Percentiles rank a stretch among this genome's conserved stretches.
Evolutionary conservation across 2,888 invertebrate species (phyloP).

Genomic region (Julus scandinavius): DNA sequence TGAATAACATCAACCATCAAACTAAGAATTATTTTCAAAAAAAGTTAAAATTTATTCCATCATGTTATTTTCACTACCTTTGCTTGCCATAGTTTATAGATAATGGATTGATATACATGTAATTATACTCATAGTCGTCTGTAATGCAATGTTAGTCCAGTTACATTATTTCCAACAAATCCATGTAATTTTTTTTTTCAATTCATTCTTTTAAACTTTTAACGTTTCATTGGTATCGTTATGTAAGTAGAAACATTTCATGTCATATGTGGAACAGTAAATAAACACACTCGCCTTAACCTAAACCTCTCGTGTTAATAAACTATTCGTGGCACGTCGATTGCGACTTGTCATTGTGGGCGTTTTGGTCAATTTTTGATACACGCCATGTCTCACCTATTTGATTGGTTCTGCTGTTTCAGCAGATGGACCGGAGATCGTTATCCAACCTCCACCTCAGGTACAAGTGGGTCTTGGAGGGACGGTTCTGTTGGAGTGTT

Average conservation of each 20-base stretch:
- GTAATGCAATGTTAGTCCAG: too few relatives aligned
- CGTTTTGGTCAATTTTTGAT: not conserved
- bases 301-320: too few relatives aligned
- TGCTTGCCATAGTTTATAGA: not conserved
- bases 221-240: not conserved
- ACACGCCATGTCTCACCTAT: slow-evolving; percentile 38
- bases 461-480: slow-evolving; percentile 85
- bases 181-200: slow-evolving; percentile 30
- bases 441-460: slow-evolving; percentile 62
- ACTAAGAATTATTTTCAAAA: too few relatives aligned
- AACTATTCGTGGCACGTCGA: too few relatives aligned
- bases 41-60: too few relatives aligned
- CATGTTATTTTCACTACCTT: not conserved
- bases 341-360: not conserved
- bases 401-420: slow-evolving; percentile 49
- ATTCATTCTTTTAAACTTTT: not conserved
- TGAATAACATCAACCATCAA: too few relatives aligned
- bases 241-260: not conserved
- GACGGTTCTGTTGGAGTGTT: slow-evolving; percentile 86
- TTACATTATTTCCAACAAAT: too few relatives aligned
- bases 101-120: not conserved
- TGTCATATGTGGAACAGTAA: too few relatives aligned
- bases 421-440: slow-evolving; percentile 62
- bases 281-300: too few relatives aligned
- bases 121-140: too few relatives aligned